Percentiles rank a stretch among this genome's conserved stretches.
Evolutionary conservation across 2,888 invertebrate species (phyloP).

Genomic region (Frankliniella intonsa): DNA sequence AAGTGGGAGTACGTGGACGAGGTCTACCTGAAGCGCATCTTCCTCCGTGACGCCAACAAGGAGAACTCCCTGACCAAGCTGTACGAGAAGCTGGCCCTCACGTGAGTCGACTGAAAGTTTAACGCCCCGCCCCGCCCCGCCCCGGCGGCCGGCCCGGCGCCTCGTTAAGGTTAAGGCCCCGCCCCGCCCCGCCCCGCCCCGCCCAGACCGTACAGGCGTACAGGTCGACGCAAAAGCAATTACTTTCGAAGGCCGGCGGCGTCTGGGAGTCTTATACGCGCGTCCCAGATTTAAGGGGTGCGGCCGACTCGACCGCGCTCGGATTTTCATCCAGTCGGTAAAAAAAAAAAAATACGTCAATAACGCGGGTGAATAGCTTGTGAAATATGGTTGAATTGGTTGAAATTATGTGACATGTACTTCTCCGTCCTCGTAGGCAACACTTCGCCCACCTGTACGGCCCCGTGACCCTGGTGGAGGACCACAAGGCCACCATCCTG

Average conservation of each 20-base stretch:
- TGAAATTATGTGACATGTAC: too few relatives aligned
- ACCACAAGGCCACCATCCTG: slow-evolving; percentile 32
- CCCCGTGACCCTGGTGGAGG: slow-evolving; percentile 38
- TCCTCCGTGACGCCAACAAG: slow-evolving; percentile 43
- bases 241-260: too few relatives aligned
- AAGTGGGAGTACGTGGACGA: slow-evolving; percentile 52
- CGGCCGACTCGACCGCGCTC: too few relatives aligned
- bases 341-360: too few relatives aligned
- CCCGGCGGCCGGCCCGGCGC: not conserved
- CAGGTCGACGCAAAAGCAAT: too few relatives aligned
- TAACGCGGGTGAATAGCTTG: too few relatives aligned
- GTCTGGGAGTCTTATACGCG: too few relatives aligned
- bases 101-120: slow-evolving; percentile 34
- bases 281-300: too few relatives aligned
- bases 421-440: slow-evolving; percentile 34
- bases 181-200: not conserved
- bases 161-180: not conserved
- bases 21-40: slow-evolving; percentile 49
- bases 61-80: slow-evolving; percentile 36
- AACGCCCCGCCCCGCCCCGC: not conserved
- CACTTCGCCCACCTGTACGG: slow-evolving; percentile 39
- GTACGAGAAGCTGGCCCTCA: slow-evolving; percentile 37
- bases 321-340: too few relatives aligned
- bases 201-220: not conserved
- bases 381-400: too few relatives aligned